A percentile compares a stretch with the other conserved stretches of the same genome.
Conservation (phyloP, 2,113 vertebrate genomes). For the Antechinus stuartii region DNA sequence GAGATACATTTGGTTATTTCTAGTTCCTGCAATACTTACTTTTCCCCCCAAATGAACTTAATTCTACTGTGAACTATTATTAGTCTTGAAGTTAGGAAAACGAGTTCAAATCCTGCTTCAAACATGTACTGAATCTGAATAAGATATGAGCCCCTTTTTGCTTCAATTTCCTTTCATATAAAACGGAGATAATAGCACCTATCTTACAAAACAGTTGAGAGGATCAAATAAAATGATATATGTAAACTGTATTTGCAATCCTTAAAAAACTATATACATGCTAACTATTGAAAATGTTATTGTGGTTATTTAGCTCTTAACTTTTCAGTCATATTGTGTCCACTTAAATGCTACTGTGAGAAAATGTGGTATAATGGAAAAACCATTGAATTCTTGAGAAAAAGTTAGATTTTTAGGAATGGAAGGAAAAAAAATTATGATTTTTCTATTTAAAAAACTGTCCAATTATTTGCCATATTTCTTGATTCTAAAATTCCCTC, state of each 20-base stretch:
- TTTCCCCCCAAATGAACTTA: background rate
- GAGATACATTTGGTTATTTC: background rate
- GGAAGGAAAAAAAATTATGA: background rate
- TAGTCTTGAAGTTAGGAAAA: background rate
- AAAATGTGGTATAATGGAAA: background rate
- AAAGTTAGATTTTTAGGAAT: background rate
- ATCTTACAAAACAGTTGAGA: background rate
- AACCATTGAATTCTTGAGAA: background rate
- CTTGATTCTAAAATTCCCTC: background rate
- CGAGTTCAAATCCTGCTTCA: background rate
- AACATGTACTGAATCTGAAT: background rate
- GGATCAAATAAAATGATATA: background rate
- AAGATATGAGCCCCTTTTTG: background rate
- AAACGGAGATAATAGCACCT: background rate
- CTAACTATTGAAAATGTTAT: background rate
- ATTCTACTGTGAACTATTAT: background rate
- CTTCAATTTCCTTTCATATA: background rate
- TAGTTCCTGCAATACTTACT: background rate
- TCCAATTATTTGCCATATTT: background rate
- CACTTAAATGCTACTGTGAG: background rate
- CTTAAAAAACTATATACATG: background rate
- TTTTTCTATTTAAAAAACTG: background rate
- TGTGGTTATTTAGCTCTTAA: background rate
- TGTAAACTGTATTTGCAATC: background rate
- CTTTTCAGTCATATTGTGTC: background rate